These are phyloP conservation scores for Nebria salina DNA, from an alignment of 2,888 invertebrate species.

Conservation along the genomic window DNA sequence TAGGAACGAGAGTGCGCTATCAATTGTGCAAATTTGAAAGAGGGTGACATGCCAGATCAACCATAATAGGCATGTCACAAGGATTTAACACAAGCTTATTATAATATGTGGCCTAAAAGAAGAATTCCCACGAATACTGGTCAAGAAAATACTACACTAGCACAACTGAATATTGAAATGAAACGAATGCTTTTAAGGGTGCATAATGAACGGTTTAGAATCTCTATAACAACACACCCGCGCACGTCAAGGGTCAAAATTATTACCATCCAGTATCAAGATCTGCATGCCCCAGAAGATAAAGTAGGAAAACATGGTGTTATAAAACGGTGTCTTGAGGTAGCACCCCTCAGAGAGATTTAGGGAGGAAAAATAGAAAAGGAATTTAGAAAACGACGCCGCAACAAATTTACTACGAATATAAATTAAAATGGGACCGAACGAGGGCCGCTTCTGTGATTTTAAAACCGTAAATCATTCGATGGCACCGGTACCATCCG, in stretches of 20 bases:
- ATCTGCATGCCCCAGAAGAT: constrained; percentile 25
- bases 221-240: not conserved
- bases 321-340: constrained; percentile 43
- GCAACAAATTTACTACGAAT: constrained; percentile 43
- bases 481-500: not conserved
- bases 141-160: no score
- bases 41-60: constrained; percentile 39
- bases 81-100: not conserved
- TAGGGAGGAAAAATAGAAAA: constrained; percentile 41
- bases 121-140: not conserved
- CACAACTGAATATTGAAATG: no score
- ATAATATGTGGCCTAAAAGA: not conserved
- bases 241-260: constrained; percentile 37
- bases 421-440: constrained; percentile 39
- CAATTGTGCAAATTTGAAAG: constrained; percentile 38
- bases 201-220: not conserved
- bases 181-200: no score
- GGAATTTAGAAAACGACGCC: constrained; percentile 43
- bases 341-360: constrained; percentile 29
- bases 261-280: constrained; percentile 32
- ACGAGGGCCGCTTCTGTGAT: constrained; percentile 29
- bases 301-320: constrained; percentile 23
- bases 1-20: constrained; percentile 4
- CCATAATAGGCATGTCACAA: constrained; percentile 4
- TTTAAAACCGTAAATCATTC: constrained; percentile 38